Conservation (phyloP, 2,113 vertebrate genomes). For the Chrysemys picta region DNA sequence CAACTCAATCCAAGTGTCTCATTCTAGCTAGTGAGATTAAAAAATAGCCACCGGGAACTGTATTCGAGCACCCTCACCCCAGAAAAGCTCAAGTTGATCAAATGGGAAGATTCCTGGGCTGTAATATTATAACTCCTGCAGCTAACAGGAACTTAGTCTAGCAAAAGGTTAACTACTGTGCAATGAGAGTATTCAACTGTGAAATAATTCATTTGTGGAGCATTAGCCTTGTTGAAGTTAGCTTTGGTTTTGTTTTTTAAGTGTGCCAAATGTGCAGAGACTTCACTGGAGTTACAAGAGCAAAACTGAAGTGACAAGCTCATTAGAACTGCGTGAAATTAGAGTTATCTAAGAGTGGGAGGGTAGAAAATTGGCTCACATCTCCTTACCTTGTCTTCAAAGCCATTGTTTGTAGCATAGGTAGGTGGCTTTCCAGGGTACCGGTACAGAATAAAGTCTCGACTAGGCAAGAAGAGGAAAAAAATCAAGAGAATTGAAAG, state of each 20-base stretch:
- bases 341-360: neutral
- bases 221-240: neutral
- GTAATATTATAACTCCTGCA: neutral
- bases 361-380: neutral
- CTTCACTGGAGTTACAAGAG: neutral
- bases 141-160: neutral
- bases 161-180: neutral
- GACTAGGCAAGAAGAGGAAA: slow-evolving; percentile 75
- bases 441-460: slow-evolving; percentile 92
- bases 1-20: neutral
- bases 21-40: neutral
- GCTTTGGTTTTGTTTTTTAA: neutral
- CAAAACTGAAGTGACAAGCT: neutral
- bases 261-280: neutral
- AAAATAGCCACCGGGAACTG: neutral
- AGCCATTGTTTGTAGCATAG: slow-evolving; percentile 86
- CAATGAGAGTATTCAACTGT: neutral
- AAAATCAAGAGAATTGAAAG: neutral
- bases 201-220: neutral
- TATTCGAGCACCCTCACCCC: neutral
- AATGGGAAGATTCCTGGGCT: neutral
- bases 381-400: slow-evolving; percentile 86
- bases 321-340: neutral
- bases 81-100: neutral
- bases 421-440: slow-evolving; percentile 91